These are phyloP conservation scores for Steinernema khuongi DNA, from an alignment of 1,140 invertebrate genomes.

Conservation along the genomic window DNA sequence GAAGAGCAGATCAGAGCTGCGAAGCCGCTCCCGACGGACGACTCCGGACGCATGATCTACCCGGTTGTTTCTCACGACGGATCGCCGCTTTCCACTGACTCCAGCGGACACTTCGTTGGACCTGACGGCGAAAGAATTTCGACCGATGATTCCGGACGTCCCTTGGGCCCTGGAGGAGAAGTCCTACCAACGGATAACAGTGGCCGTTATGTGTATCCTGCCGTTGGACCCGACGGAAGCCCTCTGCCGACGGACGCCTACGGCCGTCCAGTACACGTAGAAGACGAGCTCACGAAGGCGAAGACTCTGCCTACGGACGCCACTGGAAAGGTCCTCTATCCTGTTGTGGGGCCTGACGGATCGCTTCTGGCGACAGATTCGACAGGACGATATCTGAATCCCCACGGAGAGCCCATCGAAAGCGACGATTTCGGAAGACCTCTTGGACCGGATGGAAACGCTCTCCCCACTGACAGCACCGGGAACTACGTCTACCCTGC, in stretches of 20 bases:
- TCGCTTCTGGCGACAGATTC: constrained; percentile 28
- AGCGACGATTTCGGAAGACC: constrained; percentile 26
- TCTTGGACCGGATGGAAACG: constrained; percentile 28
- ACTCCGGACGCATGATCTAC: no score
- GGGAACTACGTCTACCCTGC: constrained; percentile 24
- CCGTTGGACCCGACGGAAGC: constrained; percentile 20
- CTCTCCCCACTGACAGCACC: constrained; percentile 27
- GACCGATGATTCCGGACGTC: constrained; percentile 29
- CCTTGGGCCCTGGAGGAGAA: constrained; percentile 9
- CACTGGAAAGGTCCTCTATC: constrained; percentile 5
- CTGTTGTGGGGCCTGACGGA: constrained; percentile 25
- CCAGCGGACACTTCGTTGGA: constrained; percentile 15
- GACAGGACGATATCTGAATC: constrained; percentile 1
- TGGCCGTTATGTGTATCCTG: constrained; percentile 19
- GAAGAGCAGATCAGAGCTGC: no score
- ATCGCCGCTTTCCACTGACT: no score
- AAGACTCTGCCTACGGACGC: constrained; percentile 24
- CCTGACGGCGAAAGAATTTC: constrained; percentile 28
- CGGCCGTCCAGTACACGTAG: background rate
- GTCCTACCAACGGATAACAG: constrained; percentile 26
- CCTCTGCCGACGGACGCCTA: constrained; percentile 26
- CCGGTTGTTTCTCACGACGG: no score
- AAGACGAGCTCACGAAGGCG: background rate
- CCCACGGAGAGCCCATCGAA: constrained; percentile 17
- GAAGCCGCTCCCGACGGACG: no score